Conservation (phyloP, 2,113 vertebrate genomes). For the Mormoops blainvillei region DNA sequence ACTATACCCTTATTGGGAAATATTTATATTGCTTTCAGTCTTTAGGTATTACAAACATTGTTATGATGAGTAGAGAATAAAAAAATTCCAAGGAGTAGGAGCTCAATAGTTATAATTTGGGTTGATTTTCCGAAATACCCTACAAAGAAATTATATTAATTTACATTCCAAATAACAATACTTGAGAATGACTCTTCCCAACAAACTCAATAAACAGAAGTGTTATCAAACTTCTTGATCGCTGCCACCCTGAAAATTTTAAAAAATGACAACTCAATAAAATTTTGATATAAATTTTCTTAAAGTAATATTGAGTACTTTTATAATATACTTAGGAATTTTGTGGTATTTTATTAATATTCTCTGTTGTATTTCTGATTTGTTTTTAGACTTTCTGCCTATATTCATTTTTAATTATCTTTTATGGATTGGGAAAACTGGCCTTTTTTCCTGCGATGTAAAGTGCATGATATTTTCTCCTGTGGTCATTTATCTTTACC, state of each 20-base stretch:
- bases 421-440: not conserved
- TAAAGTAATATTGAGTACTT: not conserved
- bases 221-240: not conserved
- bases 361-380: not conserved
- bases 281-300: not conserved
- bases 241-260: not conserved
- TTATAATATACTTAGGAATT: not conserved
- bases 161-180: not conserved
- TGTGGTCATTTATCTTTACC: not conserved
- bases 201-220: not conserved
- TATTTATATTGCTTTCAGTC: not conserved
- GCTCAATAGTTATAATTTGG: not conserved
- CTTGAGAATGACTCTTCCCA: not conserved
- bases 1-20: not conserved
- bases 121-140: not conserved
- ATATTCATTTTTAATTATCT: not conserved
- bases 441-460: not conserved
- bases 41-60: not conserved
- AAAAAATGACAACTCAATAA: not conserved
- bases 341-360: not conserved
- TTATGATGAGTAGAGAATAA: not conserved
- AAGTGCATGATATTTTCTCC: not conserved
- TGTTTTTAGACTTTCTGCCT: not conserved
- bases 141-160: not conserved
- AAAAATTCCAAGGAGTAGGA: not conserved